These are phyloP conservation scores for Pholis gunnellus DNA, from an alignment of 2,113 vertebrate genomes.

Conservation along the genomic window DNA sequence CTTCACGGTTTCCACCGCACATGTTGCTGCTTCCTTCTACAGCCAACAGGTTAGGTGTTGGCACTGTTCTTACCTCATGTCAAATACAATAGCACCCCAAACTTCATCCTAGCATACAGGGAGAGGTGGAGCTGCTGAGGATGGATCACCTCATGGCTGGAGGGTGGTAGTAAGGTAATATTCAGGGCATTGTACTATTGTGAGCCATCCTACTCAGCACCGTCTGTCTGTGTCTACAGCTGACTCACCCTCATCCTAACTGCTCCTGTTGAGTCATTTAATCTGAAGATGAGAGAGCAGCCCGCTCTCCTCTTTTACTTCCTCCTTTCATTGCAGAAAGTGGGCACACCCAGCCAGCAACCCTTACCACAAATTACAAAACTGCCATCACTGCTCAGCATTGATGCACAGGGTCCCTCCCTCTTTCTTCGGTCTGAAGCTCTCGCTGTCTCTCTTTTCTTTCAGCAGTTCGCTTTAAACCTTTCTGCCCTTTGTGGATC, in stretches of 20 bases:
- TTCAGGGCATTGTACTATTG: conserved; percentile 20
- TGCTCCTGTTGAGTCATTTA: conserved; percentile 62
- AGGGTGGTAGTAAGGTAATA: neutral
- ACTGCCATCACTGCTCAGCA: conserved; percentile 47
- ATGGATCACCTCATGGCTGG: neutral
- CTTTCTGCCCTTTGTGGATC: neutral
- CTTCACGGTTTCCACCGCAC: conserved; percentile 14
- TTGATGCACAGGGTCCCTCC: neutral
- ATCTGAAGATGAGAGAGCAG: conserved; percentile 70
- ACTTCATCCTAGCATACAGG: neutral
- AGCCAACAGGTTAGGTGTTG: conserved; percentile 21
- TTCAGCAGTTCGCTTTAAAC: neutral
- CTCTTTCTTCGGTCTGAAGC: neutral
- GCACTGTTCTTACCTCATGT: neutral
- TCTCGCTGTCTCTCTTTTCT: neutral
- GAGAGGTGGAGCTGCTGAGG: neutral
- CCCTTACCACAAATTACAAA: conserved; percentile 73
- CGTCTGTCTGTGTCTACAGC: conserved; percentile 19
- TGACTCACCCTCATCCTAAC: conserved; percentile 64
- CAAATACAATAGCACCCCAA: neutral
- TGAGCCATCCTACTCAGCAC: conserved; percentile 13
- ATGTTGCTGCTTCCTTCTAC: neutral
- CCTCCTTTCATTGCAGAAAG: conserved; percentile 65
- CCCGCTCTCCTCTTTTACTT: conserved; percentile 53
- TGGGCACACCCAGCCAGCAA: conserved; percentile 75